Evolutionary conservation across 2,113 vertebrate species (phyloP).

Genomic region (Pavo muticus): DNA sequence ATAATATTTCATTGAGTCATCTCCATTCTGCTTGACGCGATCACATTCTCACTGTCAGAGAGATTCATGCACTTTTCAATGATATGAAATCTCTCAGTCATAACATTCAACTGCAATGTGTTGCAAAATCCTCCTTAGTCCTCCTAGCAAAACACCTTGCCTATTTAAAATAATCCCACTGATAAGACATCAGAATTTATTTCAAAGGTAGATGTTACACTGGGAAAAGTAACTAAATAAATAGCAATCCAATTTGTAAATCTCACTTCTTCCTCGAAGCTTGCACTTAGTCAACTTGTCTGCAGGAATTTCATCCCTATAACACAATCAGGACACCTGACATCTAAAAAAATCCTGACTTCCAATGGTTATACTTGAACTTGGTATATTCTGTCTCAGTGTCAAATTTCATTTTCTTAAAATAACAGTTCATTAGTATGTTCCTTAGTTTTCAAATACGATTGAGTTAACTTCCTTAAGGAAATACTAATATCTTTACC

Average conservation of each 20-base stretch:
- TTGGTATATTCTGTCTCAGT: neutral
- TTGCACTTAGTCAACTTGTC: neutral
- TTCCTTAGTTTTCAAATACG: neutral
- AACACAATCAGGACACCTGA: neutral
- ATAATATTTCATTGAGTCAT: neutral
- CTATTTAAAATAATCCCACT: neutral
- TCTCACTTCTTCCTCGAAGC: neutral
- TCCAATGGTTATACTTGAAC: neutral
- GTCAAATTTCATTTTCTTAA: neutral
- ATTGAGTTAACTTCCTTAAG: neutral
- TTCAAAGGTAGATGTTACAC: neutral
- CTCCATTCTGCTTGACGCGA: neutral
- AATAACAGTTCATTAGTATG: neutral
- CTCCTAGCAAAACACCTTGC: neutral
- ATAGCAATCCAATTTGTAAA: neutral
- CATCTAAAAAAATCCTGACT: neutral
- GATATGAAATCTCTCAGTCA: neutral
- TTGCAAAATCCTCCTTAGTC: neutral
- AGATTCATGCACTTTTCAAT: neutral
- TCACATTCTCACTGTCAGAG: neutral
- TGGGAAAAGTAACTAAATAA: neutral
- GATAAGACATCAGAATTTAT: neutral
- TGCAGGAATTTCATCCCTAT: neutral
- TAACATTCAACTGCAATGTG: neutral
- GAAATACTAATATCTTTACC: neutral